Evolutionary conservation across 2,113 vertebrate species (phyloP), one percentile per base, ranked within the genome.

Genomic region (Acanthisitta chloris): DNA sequence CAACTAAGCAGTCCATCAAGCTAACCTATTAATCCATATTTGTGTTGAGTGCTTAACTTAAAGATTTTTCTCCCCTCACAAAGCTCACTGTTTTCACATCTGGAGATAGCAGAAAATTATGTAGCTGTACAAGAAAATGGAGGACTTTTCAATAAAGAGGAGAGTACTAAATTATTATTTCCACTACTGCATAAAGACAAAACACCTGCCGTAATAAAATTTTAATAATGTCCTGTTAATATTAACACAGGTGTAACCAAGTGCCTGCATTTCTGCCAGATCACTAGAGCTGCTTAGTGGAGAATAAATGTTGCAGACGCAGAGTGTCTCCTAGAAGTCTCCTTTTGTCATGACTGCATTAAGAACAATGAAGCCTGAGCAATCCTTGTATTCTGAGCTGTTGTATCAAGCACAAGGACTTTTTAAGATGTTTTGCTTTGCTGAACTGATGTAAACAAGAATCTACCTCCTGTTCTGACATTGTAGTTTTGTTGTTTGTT

Each of bases 1-100:
- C 18, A 86, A 83, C 31, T 73, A 84, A 81, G 45, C 26, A 65
- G 7, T 38, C 62, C 55, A 69, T 90, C 54, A 89, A 43, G 33
- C 25, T 83, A 92, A 48, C 43, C 21, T 61, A 57, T 46, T 81
- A 89, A 85, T 73, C 49, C 18, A 58, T 73, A 70, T 43, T 72
- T 76, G 6, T 46, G 6, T 40, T 69, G n/a, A 77, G 59, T 66
- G 38, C 45, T 87, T 86, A 72, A 86, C 17, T 57, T 65, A 49
- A 28, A 38, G 21, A n/a, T 59, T 74, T 43, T 29, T 38, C 6
- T 2, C 0, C 18, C 12, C 3, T 1, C 4, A 25, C 11, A 61
- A 14, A 15, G 12, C 5, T 82, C 26, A 45, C 46, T 76, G 17
- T 48, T 86, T 72, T 61, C 33, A 78, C 33, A 67, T 57, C 51